phyloP scores from a whole-genome alignment of 2,797 vertebrate species.

The Miichthys miiuy region DNA sequence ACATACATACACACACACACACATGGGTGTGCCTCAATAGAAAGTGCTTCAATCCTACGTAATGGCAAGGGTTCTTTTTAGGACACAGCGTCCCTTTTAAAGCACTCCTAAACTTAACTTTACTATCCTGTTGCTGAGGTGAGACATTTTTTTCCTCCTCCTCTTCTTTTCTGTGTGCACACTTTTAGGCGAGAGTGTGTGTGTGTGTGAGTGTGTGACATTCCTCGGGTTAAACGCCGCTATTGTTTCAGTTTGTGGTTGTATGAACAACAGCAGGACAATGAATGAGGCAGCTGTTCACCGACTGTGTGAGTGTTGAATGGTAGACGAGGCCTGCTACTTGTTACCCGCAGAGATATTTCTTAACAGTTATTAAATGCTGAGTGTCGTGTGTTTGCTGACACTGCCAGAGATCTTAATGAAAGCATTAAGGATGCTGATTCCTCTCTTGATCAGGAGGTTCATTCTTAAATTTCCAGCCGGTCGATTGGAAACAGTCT shows the following conservation, averaged over 20 bases:
- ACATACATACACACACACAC: slow-evolving; percentile 7
- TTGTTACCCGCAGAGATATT: slow-evolving; percentile 55
- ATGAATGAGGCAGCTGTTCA: slow-evolving; percentile 49
- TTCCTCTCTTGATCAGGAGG: not conserved
- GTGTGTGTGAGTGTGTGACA: slow-evolving; percentile 45
- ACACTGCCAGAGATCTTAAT: slow-evolving; percentile 20
- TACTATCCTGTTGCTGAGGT: slow-evolving; percentile 60
- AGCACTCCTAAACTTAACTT: slow-evolving; percentile 58
- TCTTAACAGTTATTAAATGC: slow-evolving; percentile 65
- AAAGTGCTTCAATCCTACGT: slow-evolving; percentile 44
- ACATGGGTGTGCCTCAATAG: slow-evolving; percentile 25
- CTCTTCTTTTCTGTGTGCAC: slow-evolving; percentile 28
- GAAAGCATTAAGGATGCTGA: not conserved
- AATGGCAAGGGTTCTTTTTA: slow-evolving; percentile 46
- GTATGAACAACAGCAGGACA: slow-evolving; percentile 39
- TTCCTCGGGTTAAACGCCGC: slow-evolving; percentile 44
- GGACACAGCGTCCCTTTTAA: slow-evolving; percentile 49
- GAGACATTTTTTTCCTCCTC: slow-evolving; percentile 54
- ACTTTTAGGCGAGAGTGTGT: slow-evolving; percentile 11
- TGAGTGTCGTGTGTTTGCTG: slow-evolving; percentile 58
- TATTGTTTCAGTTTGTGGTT: slow-evolving; percentile 36
- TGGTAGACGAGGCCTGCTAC: slow-evolving; percentile 46
- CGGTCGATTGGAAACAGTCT: not conserved
- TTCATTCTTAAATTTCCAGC: slow-evolving; percentile 16
- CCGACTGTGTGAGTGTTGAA: slow-evolving; percentile 43